These are phyloP conservation scores for Anoura caudifer DNA, from an alignment of 2,113 vertebrate genomes.

Conservation along the genomic window DNA sequence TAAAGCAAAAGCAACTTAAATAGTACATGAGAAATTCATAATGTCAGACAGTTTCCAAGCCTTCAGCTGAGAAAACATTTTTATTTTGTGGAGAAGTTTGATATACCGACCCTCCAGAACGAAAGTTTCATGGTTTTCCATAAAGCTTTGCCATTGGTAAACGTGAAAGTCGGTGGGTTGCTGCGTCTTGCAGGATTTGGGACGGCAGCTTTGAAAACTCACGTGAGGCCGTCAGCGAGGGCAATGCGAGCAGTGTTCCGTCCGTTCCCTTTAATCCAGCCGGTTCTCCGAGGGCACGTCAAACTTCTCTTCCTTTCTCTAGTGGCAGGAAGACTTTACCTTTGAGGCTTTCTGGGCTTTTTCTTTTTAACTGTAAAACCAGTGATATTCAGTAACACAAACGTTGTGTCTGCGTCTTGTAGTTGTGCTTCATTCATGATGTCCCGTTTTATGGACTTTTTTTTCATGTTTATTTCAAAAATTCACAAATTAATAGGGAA, in stretches of 20 bases:
- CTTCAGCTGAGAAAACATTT: slow-evolving; percentile 7
- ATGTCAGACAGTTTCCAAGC: background rate
- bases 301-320: background rate
- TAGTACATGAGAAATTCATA: background rate
- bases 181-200: background rate
- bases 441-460: background rate
- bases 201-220: background rate
- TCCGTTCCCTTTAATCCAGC: background rate
- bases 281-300: background rate
- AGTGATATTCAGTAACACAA: background rate
- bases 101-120: background rate
- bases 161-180: background rate
- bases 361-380: background rate
- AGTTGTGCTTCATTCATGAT: background rate
- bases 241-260: rapidly evolving
- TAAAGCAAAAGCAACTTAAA: background rate
- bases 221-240: background rate
- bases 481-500: background rate
- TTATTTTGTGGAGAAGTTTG: background rate
- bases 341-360: background rate
- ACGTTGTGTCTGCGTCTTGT: background rate
- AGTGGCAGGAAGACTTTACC: background rate
- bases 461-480: slow-evolving; percentile 1
- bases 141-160: background rate
- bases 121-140: background rate